phyloP scores from a whole-genome alignment of 2,888 invertebrate genomes.

The Prosopocoilus inquinatus region DNA sequence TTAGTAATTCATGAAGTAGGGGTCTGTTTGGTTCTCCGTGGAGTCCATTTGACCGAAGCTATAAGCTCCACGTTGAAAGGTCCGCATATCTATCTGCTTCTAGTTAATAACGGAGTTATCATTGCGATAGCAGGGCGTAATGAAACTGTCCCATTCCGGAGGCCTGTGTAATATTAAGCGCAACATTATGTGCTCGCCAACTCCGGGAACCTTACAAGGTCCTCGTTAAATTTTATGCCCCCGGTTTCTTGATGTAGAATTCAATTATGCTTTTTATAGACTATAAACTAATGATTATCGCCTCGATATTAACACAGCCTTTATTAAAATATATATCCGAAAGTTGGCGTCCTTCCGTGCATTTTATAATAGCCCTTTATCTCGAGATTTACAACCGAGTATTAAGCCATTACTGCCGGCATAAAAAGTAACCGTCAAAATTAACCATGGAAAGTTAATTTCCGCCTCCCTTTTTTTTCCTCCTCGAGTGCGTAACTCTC shows the following conservation, averaged over 20 bases:
- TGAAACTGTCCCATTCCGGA: constrained; percentile 45
- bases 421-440: no score
- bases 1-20: no score
- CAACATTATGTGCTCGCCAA: constrained; percentile 39
- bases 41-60: constrained; percentile 12
- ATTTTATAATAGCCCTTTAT: no score
- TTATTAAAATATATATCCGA: neutral
- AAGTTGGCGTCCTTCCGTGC: no score
- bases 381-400: no score
- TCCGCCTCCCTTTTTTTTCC: no score
- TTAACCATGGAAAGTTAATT: no score
- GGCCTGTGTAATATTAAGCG: constrained; percentile 43
- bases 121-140: constrained; percentile 42
- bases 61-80: constrained; percentile 41
- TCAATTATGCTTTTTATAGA: constrained; percentile 21
- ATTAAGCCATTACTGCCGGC: no score
- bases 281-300: constrained; percentile 17
- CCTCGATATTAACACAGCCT: constrained; percentile 15
- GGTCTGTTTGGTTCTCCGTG: no score
- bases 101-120: constrained; percentile 44
- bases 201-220: constrained; percentile 18
- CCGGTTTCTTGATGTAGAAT: constrained; percentile 18
- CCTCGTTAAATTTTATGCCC: constrained; percentile 24
- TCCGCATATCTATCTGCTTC: constrained; percentile 39
- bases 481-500: no score